Percentiles rank a stretch among this genome's conserved stretches.
Evolutionary conservation across 1,140 invertebrate genomes (phyloP).

Genomic region (Plectrocnemia conspersa): DNA sequence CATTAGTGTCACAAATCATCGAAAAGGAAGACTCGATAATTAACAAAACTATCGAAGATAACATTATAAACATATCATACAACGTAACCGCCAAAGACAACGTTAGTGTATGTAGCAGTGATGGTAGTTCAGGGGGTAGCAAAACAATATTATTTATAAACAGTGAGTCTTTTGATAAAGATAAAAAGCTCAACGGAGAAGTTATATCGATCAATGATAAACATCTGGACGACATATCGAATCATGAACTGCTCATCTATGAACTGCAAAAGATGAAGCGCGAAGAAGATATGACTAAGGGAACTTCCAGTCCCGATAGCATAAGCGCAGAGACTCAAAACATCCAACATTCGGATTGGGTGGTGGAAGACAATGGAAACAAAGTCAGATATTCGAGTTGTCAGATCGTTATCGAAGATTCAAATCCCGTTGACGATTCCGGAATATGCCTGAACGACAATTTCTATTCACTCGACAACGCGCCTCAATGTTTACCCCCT

Average conservation of each 20-base stretch:
- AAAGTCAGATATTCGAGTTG: conserved; percentile 46
- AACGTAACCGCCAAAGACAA: conserved; percentile 17
- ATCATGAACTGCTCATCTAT: conserved; percentile 56
- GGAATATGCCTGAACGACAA: conserved; percentile 32
- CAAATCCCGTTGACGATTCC: conserved; percentile 29
- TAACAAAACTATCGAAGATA: neutral
- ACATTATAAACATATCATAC: conserved; percentile 17
- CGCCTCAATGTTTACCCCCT: conserved; percentile 27
- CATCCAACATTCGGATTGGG: conserved; percentile 47
- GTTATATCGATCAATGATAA: conserved; percentile 37
- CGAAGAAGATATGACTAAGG: conserved; percentile 43
- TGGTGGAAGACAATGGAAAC: conserved; percentile 41
- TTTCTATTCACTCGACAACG: conserved; percentile 26
- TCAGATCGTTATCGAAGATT: conserved; percentile 45
- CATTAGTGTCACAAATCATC: conserved; percentile 18
- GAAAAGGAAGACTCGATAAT: neutral
- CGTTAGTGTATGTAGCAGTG: conserved; percentile 27
- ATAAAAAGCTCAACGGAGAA: conserved; percentile 6
- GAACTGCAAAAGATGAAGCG: conserved; percentile 54
- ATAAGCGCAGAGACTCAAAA: conserved; percentile 34
- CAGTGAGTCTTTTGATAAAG: conserved; percentile 22
- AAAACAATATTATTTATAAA: conserved; percentile 33
- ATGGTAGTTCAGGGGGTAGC: conserved; percentile 20
- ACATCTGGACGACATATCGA: conserved; percentile 52
- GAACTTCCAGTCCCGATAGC: conserved; percentile 31